Conservation (phyloP, 2,797 vertebrate species). For the Diceros bicornis region DNA sequence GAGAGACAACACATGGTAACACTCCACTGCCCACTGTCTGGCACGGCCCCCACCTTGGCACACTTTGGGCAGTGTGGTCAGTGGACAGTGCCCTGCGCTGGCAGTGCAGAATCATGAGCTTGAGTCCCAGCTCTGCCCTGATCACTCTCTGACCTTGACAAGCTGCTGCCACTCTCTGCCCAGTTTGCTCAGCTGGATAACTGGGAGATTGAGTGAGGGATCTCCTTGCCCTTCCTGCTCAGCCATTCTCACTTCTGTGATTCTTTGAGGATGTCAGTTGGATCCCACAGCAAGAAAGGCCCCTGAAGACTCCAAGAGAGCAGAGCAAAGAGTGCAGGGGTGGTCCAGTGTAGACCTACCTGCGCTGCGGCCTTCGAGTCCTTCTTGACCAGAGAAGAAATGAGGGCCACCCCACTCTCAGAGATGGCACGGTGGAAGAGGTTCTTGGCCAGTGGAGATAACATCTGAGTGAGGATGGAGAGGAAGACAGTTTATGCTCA, state of each 20-base stretch:
- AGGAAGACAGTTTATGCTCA: background rate
- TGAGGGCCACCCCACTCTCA: constrained; percentile 91
- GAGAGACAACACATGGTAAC: background rate
- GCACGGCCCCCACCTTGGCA: accelerated
- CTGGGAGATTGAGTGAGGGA: accelerated
- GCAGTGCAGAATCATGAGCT: accelerated
- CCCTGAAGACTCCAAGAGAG: background rate
- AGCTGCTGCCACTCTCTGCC: too few relatives aligned
- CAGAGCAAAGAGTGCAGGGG: accelerated
- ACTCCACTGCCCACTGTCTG: background rate
- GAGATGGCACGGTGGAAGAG: constrained; percentile 95
- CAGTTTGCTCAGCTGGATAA: background rate
- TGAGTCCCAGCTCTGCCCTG: background rate
- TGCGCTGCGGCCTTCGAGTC: constrained; percentile 20
- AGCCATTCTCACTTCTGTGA: too few relatives aligned
- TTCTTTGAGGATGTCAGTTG: too few relatives aligned
- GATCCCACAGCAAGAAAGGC: accelerated
- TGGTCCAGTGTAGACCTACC: constrained; percentile 60
- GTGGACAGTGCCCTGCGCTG: too few relatives aligned
- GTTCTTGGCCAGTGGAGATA: constrained; percentile 93
- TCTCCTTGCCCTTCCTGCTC: background rate
- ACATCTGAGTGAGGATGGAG: too few relatives aligned
- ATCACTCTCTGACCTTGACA: too few relatives aligned
- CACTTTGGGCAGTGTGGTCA: too few relatives aligned
- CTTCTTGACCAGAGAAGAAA: accelerated